Conservation (phyloP, 2,888 invertebrate genomes). For the Cryptus viduatorius region DNA sequence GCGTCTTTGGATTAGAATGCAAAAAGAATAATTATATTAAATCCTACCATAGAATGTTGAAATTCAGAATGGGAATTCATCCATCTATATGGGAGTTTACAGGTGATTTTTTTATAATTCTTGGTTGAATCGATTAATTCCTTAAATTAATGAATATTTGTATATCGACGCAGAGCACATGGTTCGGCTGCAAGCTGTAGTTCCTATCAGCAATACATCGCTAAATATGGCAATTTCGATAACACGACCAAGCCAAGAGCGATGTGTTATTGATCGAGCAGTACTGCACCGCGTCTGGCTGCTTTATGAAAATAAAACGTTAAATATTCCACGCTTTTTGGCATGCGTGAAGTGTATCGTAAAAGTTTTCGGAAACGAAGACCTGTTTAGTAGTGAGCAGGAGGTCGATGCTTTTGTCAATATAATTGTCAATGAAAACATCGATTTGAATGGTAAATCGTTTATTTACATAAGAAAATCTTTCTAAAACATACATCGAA, state of each 20-base stretch:
- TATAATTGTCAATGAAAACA: too few species aligned
- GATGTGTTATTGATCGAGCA: not conserved
- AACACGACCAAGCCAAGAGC: not conserved
- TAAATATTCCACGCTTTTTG: conserved; percentile 20
- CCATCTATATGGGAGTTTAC: conserved; percentile 23
- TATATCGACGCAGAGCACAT: not conserved
- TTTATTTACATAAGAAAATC: too few species aligned
- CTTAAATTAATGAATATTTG: not conserved
- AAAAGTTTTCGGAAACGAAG: conserved; percentile 18
- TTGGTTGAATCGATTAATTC: not conserved
- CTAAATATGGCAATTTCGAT: not conserved
- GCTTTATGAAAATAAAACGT: not conserved
- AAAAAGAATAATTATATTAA: not conserved
- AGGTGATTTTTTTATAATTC: not conserved
- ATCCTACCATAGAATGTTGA: not conserved
- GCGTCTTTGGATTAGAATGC: not conserved
- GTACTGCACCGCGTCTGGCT: conserved; percentile 14
- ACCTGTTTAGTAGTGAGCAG: not conserved
- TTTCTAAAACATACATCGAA: too few species aligned
- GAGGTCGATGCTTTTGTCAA: not conserved
- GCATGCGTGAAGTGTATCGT: conserved; percentile 34
- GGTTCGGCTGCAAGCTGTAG: not conserved
- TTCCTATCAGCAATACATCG: not conserved
- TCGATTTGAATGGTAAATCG: too few species aligned
- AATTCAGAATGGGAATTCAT: not conserved